Evolutionary conservation across 2,113 vertebrate species (phyloP), one percentile per base, ranked within the genome.

Genomic region (Pheucticus melanocephalus): DNA sequence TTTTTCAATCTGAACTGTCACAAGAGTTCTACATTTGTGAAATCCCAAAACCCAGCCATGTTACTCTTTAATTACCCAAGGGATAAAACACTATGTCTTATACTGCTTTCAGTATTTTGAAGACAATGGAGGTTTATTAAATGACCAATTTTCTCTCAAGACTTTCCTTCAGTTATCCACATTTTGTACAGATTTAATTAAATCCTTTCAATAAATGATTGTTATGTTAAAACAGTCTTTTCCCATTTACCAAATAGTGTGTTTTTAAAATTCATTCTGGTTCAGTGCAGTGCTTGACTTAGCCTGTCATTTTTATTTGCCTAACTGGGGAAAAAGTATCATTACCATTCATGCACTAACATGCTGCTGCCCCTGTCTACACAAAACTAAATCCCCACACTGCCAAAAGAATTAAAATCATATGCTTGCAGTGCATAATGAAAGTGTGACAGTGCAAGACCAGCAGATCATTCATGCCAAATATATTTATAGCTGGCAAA

Each of bases 301-400:
- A 63, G 39, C 61, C 66, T 82, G 81, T 56, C 89, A 92, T 91
- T 97, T 95, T 87, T 95, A 53, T 92, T 95, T 95, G 44, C 51
- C 73, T 92, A 88, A 81, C 79, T 66, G 83, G 82, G 77, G 73
- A 96, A 90, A 90, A 92, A 86, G 45, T 81, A 95, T 94, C 82
- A 95, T 95, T 95, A 95, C 82, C 78, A 82, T 85, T 90, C 63
- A 65, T 53, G 39, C 65, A 93, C 73, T 86, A 83, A 75, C 69
- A 70, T 81, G 61, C 71, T 88, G 77, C 44, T 96, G 37, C 57
- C 44, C 39, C 39, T 87, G 53, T 84, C 95, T 95, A 92, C 88
- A 92, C 64, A 88, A 87, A 96, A 68, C 87, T 66, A 76, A 91
- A 94, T 91, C 60, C 64, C 39, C 53, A 75, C 47, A 53, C 57